A percentile compares a stretch with the other conserved stretches of the same genome.
Conservation (phyloP, 2,888 invertebrate genomes). For the Pachycephus smyrnensis region DNA sequence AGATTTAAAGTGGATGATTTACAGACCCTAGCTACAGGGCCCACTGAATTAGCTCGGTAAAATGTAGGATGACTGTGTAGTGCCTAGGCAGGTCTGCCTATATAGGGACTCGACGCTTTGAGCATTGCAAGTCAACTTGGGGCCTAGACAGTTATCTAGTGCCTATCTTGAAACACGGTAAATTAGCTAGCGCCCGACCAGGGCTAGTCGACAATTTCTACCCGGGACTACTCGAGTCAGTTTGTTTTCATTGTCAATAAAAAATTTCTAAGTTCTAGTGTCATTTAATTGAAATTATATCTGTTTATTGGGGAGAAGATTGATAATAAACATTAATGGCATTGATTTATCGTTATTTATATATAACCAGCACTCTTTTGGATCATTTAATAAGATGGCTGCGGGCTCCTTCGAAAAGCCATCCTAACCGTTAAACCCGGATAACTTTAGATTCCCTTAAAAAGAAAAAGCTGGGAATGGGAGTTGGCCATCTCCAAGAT, state of each 20-base stretch:
- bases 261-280: neutral
- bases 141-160: too few species aligned
- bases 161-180: too few species aligned
- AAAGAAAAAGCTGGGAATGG: neutral
- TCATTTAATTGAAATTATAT: neutral
- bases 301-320: neutral
- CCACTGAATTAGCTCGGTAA: too few species aligned
- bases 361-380: neutral
- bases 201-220: too few species aligned
- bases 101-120: too few species aligned
- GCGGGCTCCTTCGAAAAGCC: neutral
- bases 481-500: conserved; percentile 10
- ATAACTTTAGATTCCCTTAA: neutral
- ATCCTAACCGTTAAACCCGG: neutral
- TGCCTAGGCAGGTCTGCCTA: too few species aligned
- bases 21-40: too few species aligned
- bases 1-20: too few species aligned
- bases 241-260: neutral
- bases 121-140: too few species aligned
- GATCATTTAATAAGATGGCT: neutral
- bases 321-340: neutral
- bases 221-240: neutral
- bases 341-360: neutral
- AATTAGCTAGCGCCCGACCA: too few species aligned
- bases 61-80: too few species aligned